Evolutionary conservation across 2,888 invertebrate species (phyloP).

Genomic region (Aphodius sticticus): DNA sequence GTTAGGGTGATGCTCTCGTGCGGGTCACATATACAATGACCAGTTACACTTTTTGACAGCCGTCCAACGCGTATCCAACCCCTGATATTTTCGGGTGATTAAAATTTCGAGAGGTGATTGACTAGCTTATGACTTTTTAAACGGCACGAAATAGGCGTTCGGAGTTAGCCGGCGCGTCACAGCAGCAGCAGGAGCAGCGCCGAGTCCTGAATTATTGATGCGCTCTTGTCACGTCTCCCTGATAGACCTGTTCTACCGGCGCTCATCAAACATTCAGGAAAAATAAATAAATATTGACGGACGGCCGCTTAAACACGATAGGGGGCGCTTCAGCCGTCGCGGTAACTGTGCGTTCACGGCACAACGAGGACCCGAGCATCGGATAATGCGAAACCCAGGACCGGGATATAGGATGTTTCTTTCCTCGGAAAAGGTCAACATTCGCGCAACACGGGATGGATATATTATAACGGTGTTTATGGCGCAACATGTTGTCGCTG

Average conservation of each 20-base stretch:
- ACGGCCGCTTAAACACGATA: not conserved
- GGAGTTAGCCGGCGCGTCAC: not conserved
- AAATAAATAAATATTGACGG: constrained; percentile 4
- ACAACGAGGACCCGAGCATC: not conserved
- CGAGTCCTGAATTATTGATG: not conserved
- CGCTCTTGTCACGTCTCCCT: not conserved
- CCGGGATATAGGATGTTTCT: not conserved
- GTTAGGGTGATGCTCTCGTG: too few relatives aligned
- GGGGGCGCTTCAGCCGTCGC: not conserved
- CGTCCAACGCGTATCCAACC: not conserved
- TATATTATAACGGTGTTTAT: not conserved
- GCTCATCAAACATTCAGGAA: constrained; percentile 4
- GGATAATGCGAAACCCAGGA: constrained; percentile 11
- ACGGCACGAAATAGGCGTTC: not conserved
- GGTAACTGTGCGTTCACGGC: not conserved
- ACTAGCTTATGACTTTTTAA: constrained; percentile 4
- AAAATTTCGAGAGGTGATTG: constrained; percentile 4
- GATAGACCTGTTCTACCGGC: not conserved
- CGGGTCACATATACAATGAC: too few relatives aligned
- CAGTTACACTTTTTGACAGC: not conserved
- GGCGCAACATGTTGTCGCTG: not conserved
- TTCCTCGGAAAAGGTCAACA: not conserved
- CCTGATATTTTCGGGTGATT: not conserved
- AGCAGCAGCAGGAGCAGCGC: not conserved
- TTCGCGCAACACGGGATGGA: not conserved